These are phyloP conservation scores for Thymelicus lineola DNA, from an alignment of 2,888 invertebrate genomes.

Conservation along the genomic window DNA sequence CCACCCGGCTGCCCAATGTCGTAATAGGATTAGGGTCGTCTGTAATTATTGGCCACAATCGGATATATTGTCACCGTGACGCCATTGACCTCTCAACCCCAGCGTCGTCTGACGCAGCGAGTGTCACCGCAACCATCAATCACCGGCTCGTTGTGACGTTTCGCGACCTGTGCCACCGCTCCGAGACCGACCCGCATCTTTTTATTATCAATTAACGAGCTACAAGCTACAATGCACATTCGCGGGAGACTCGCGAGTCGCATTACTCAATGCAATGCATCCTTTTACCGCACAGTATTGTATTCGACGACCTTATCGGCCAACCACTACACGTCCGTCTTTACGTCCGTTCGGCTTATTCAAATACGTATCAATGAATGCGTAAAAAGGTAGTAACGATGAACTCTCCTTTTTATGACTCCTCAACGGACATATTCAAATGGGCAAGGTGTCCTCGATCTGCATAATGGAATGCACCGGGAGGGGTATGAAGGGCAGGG, in stretches of 20 bases:
- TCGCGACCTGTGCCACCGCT: constrained; percentile 61
- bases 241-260: constrained; percentile 18
- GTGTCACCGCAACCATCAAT: constrained; percentile 80
- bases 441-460: constrained; percentile 14
- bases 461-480: constrained; percentile 28
- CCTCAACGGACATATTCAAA: constrained; percentile 25
- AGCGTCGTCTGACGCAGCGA: constrained; percentile 65
- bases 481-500: too few relatives aligned
- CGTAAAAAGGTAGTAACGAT: constrained; percentile 34
- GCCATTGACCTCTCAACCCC: constrained; percentile 80
- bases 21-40: constrained; percentile 9
- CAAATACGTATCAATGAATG: constrained; percentile 35
- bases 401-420: constrained; percentile 31
- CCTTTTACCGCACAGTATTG: constrained; percentile 6
- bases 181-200: constrained; percentile 46
- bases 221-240: constrained; percentile 33
- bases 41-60: constrained; percentile 43
- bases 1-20: constrained; percentile 5
- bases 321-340: constrained; percentile 8
- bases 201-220: constrained; percentile 43
- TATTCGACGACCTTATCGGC: constrained; percentile 11
- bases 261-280: constrained; percentile 10
- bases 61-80: constrained; percentile 66
- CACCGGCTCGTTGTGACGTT: constrained; percentile 72
- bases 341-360: constrained; percentile 28